Base-by-base conservation (phyloP, 23 tunicate genomes). In the Clavelina lepadiformis region DNA sequence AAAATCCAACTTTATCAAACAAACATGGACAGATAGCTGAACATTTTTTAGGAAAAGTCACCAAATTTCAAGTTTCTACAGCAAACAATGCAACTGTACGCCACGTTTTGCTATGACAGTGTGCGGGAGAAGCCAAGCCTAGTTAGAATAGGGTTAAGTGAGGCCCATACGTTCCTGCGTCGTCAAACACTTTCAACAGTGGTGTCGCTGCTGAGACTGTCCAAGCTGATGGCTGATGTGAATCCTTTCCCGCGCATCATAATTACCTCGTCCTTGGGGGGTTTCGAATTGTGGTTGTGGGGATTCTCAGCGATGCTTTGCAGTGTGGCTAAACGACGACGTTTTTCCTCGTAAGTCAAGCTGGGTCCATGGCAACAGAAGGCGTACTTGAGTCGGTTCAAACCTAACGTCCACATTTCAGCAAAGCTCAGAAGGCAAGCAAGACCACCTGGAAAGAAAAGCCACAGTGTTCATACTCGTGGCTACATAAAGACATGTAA, bases 151-250 rank as follows among this genome's bases (percentile, higher is more conserved):
- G n/a, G n/a, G n/a, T n/a, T n/a, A n/a, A n/a, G n/a, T n/a, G n/a
- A n/a, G n/a, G n/a, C n/a, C n/a, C n/a, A n/a, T n/a, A n/a, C n/a
- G 15, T 41, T 41, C 49, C 49, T 41, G 49, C 49, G 49, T 41
- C 28, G 50, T 89, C 89, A 89, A 26, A 89, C 89, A 45, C 97
- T 89, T 41, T 81, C 97, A 24, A 89, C 85, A 32, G 97, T 89
- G 27, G 89, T 89, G 31, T 76, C 89, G 79, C 97, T 89, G 72
- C 97, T 89, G 30, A 72, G 35, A 32, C 89, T 89, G 51, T 75
- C 89, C 66, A 89, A 36, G 61, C 97, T 89, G 8, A 79, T 19
- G 3, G 35, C 57, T 11, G 72, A 21, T 36, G 69, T 46, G 53
- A 60, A 47, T 33, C 56, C 50, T 32, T 38, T 37, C 15, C 55